A percentile compares a stretch with the other conserved stretches of the same genome.
Conservation (phyloP, 2,888 invertebrate genomes). For the Lissonota sp. region DNA sequence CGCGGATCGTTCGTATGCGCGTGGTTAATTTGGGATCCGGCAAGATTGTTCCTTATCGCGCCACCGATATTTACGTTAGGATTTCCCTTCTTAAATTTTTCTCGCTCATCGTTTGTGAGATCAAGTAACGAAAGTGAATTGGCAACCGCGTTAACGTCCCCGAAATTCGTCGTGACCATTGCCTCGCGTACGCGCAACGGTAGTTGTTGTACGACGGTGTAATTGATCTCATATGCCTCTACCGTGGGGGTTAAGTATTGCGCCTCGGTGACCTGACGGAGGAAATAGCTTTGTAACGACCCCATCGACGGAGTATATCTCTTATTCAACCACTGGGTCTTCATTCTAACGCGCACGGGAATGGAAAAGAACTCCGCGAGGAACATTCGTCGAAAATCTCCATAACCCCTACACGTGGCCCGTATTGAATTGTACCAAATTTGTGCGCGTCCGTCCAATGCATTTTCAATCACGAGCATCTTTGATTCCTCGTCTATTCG, state of each 20-base stretch:
- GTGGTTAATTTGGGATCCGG: no score
- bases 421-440: not conserved
- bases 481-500: not conserved
- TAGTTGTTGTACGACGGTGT: slow-evolving; percentile 3
- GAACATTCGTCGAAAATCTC: not conserved
- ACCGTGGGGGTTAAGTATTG: slow-evolving; percentile 2
- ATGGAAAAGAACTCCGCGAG: slow-evolving; percentile 1
- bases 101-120: not conserved
- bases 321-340: not conserved
- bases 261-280: not conserved
- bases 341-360: not conserved
- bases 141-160: not conserved
- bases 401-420: not conserved
- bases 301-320: not conserved
- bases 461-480: not conserved
- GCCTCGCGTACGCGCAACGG: slow-evolving; percentile 8
- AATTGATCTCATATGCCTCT: slow-evolving; percentile 5
- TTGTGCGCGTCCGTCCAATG: not conserved
- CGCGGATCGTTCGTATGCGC: no score
- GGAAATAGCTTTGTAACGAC: not conserved
- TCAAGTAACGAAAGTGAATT: slow-evolving; percentile 9
- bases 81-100: no score
- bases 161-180: slow-evolving; percentile 7
- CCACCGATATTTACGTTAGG: no score
- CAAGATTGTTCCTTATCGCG: not conserved